Base-by-base conservation (phyloP, 2,797 vertebrate species). In the Fratercula arctica region DNA sequence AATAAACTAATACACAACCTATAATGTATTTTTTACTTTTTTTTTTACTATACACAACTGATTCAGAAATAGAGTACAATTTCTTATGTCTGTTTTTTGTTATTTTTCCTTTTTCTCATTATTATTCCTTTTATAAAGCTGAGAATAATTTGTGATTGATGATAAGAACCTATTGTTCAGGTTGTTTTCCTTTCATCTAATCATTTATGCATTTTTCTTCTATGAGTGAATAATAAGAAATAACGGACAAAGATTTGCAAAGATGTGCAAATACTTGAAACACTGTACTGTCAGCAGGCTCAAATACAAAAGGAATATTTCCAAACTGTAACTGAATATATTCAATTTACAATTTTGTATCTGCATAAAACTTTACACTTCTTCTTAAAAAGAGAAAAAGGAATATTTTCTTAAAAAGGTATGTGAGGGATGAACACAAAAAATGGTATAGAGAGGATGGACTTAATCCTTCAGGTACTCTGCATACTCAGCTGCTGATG, bases 71-170 rank as follows among this genome's bases (percentile, higher is more conserved):
- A 37, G 3, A 69, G 3, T 43, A 37, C 5, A 24, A 31, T 60
- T 75, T 84, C 48, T 69, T 51, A 73, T 21, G 2, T 28, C 17
- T 79, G 4, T 26, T 77, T 10, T 54, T 78, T 89, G 10, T 13
- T 66, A 60, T 73, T 92, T 66, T 59, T 80, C 50, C 24, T 54
- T 89, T 79, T 69, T 76, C 29, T 64, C 11, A 35, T 74, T 45
- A 50, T 76, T 70, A 51, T 78, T 94, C 51, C 5, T 6, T 43
- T 72, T 60, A 25, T 50, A 79, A 85, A 76, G 11, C 10, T 74
- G 29, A 68, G 13, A 87, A 76, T 85, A 82, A 61, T 89, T 91
- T 85, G 11, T 61, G 46, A 54, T 50, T 87, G 13, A 81, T 45
- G 28, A 70, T 45, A 85, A 61, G 15, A 60, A 85, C 82, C 12